phyloP scores from a whole-genome alignment of 2,888 invertebrate genomes.

The Lepidochrysops patricia region DNA sequence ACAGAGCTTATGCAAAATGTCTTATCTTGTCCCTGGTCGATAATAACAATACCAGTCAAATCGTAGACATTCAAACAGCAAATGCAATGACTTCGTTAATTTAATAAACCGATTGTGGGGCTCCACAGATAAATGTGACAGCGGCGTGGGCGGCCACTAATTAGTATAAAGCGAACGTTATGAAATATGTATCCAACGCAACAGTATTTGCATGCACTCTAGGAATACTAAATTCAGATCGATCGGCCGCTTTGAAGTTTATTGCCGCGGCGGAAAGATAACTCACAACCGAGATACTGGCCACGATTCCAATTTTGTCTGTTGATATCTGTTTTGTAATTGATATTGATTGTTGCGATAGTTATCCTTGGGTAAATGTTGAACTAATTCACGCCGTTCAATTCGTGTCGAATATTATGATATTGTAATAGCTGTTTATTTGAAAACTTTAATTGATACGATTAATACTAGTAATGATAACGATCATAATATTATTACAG shows the following conservation, averaged over 20 bases:
- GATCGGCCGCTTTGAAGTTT: constrained; percentile 25
- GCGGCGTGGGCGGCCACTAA: constrained; percentile 41
- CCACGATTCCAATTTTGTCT: not conserved
- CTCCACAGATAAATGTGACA: constrained; percentile 3
- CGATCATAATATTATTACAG: not conserved
- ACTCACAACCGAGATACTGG: not conserved
- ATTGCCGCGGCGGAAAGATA: constrained; percentile 12
- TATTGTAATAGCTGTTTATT: not conserved
- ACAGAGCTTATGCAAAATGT: too few species aligned
- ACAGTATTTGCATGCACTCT: constrained; percentile 28
- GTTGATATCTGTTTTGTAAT: constrained; percentile 8
- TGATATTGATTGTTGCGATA: not conserved
- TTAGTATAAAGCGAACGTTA: constrained; percentile 33
- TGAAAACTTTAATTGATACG: not conserved
- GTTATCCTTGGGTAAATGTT: not conserved
- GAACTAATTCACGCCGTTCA: not conserved
- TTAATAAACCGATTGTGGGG: constrained; percentile 1
- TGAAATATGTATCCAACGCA: constrained; percentile 42
- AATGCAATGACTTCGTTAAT: not conserved
- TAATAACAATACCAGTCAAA: too few species aligned
- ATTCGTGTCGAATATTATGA: not conserved
- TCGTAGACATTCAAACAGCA: not conserved
- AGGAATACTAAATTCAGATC: constrained; percentile 31
- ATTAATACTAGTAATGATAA: too few species aligned
- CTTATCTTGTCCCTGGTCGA: too few species aligned